These are phyloP conservation scores for Epinephelus moara DNA, from an alignment of 2,113 vertebrate species.

Conservation along the genomic window DNA sequence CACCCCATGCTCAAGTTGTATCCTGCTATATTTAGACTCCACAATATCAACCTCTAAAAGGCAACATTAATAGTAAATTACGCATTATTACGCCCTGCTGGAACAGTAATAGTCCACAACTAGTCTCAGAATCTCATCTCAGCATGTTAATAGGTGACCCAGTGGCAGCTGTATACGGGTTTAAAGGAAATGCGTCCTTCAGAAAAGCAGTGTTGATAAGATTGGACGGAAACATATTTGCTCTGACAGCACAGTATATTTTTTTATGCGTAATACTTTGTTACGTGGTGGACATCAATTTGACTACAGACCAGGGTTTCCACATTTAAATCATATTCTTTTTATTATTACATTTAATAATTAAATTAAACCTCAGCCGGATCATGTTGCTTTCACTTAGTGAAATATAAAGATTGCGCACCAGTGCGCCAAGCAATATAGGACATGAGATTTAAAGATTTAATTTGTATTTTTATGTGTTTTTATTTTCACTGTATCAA, in stretches of 20 bases:
- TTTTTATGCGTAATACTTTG: not conserved
- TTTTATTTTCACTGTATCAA: conserved; percentile 16
- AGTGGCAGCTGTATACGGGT: conserved; percentile 19
- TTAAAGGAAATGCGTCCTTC: conserved; percentile 43
- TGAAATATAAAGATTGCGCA: not conserved
- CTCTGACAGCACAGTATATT: not conserved
- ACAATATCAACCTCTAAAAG: not conserved
- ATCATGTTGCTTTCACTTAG: not conserved
- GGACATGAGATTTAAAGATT: not conserved
- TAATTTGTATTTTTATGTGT: not conserved
- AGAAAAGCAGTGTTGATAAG: conserved; percentile 24
- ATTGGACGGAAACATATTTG: not conserved
- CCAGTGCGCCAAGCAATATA: not conserved
- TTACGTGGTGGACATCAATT: not conserved
- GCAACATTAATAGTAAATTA: not conserved
- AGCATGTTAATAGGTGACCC: conserved; percentile 28
- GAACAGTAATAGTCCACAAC: not conserved
- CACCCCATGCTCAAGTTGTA: not conserved
- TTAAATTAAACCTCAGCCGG: not conserved
- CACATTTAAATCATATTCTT: not conserved
- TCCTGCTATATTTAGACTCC: not conserved
- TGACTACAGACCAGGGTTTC: not conserved
- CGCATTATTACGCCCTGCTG: not conserved
- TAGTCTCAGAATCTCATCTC: conserved; percentile 25
- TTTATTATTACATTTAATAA: conserved; percentile 2